These are phyloP conservation scores for Patella vulgata DNA, from an alignment of 1,140 invertebrate genomes.

Conservation along the genomic window DNA sequence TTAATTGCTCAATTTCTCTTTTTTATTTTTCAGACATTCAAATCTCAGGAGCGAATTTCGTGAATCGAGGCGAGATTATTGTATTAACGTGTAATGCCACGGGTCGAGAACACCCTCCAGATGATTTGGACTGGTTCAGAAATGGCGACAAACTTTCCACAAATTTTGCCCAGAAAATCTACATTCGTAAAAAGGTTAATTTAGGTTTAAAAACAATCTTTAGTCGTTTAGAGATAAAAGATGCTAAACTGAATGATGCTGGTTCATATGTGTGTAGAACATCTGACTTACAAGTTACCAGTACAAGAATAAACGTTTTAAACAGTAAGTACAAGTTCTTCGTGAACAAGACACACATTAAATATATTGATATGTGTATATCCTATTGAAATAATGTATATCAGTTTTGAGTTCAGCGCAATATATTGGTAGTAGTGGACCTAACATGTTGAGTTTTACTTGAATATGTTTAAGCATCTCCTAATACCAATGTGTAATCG, in stretches of 20 bases:
- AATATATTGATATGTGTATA: too few species aligned
- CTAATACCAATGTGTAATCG: too few species aligned
- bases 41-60: conserved; percentile 36
- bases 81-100: conserved; percentile 44
- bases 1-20: too few species aligned
- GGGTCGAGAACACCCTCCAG: conserved; percentile 35
- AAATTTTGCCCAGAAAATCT: conserved; percentile 24
- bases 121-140: conserved; percentile 47
- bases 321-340: conserved; percentile 40
- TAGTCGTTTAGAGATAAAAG: conserved; percentile 42
- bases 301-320: conserved; percentile 42
- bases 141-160: conserved; percentile 34
- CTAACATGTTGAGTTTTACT: too few species aligned
- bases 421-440: too few species aligned
- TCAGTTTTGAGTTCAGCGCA: too few species aligned
- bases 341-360: background rate
- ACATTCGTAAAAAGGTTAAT: conserved; percentile 39
- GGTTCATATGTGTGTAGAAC: conserved; percentile 47
- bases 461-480: too few species aligned
- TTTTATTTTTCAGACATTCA: conserved; percentile 41
- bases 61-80: conserved; percentile 43
- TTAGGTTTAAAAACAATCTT: conserved; percentile 35
- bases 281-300: conserved; percentile 42
- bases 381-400: too few species aligned
- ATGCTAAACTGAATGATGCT: conserved; percentile 35